A percentile compares a stretch with the other conserved stretches of the same genome.
phyloP scores from a whole-genome alignment of 2,888 invertebrate genomes.

The Diaperis boleti region DNA sequence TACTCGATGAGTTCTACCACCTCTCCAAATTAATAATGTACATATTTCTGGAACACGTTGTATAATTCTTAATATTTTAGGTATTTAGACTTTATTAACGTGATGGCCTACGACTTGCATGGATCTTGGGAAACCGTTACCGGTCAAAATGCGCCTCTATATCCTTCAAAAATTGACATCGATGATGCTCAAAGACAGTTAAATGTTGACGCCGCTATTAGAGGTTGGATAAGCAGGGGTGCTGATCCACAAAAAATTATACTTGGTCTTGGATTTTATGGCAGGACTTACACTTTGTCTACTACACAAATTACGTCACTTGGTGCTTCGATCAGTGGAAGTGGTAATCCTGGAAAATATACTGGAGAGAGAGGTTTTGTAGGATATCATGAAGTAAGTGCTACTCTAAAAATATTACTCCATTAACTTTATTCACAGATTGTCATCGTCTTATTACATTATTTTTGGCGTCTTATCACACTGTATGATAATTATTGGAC shows the following conservation, averaged over 20 bases:
- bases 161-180: slow-evolving; percentile 65
- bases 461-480: too few species aligned
- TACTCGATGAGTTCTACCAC: too few species aligned
- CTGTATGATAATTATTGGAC: too few species aligned
- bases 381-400: slow-evolving; percentile 56
- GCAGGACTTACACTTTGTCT: slow-evolving; percentile 73
- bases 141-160: slow-evolving; percentile 76
- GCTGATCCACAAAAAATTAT: slow-evolving; percentile 73
- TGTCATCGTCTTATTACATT: too few species aligned
- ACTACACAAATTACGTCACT: slow-evolving; percentile 57
- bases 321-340: slow-evolving; percentile 70
- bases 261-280: slow-evolving; percentile 78
- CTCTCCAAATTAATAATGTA: too few species aligned
- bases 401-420: too few species aligned
- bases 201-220: slow-evolving; percentile 55
- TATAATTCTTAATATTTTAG: slow-evolving; percentile 34
- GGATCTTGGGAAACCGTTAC: slow-evolving; percentile 75
- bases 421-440: too few species aligned
- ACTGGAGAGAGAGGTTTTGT: slow-evolving; percentile 72
- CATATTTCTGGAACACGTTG: too few species aligned
- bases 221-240: slow-evolving; percentile 69
- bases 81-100: slow-evolving; percentile 64
- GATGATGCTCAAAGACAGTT: slow-evolving; percentile 43
- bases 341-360: slow-evolving; percentile 73
- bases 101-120: slow-evolving; percentile 71